A percentile compares a stretch with the other conserved stretches of the same genome.
These are phyloP conservation scores for Eupithecia abbreviata DNA, from an alignment of 2,888 invertebrate species.

Conservation along the genomic window DNA sequence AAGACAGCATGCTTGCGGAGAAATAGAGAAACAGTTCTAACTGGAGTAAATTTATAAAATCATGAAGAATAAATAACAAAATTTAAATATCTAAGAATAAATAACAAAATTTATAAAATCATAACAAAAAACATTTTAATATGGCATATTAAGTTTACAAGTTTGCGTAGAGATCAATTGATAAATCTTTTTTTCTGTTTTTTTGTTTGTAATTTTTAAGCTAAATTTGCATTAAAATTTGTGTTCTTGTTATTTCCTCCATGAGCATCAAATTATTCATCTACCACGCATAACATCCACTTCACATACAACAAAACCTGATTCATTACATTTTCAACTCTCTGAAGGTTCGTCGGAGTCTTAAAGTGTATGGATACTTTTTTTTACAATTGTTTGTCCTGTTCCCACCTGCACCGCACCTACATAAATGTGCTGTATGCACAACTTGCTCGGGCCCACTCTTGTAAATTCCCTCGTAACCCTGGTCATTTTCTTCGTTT, in stretches of 20 bases:
- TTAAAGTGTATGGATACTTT: not conserved
- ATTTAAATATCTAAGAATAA: too few relatives aligned
- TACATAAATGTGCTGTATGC: constrained; percentile 28
- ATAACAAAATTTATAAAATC: too few relatives aligned
- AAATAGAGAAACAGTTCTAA: too few relatives aligned
- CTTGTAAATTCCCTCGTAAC: constrained; percentile 35
- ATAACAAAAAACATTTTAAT: constrained; percentile 24
- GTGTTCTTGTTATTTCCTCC: not conserved
- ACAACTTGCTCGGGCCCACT: constrained; percentile 27
- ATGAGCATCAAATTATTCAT: not conserved
- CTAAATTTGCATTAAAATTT: not conserved
- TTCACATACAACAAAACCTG: constrained; percentile 12
- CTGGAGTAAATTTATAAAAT: too few relatives aligned
- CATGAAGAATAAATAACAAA: too few relatives aligned
- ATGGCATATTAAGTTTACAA: not conserved
- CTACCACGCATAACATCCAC: not conserved
- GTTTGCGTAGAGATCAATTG: not conserved
- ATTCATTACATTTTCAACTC: constrained; percentile 2
- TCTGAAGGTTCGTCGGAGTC: constrained; percentile 2
- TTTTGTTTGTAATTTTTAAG: not conserved
- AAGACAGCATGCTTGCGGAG: too few relatives aligned
- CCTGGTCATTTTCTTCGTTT: constrained; percentile 32
- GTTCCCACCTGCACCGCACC: constrained; percentile 13
- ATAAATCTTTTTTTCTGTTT: not conserved
- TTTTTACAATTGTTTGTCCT: constrained; percentile 18